Evolutionary conservation across 1,140 invertebrate genomes (phyloP).

Genomic region (Drosophila elegans): DNA sequence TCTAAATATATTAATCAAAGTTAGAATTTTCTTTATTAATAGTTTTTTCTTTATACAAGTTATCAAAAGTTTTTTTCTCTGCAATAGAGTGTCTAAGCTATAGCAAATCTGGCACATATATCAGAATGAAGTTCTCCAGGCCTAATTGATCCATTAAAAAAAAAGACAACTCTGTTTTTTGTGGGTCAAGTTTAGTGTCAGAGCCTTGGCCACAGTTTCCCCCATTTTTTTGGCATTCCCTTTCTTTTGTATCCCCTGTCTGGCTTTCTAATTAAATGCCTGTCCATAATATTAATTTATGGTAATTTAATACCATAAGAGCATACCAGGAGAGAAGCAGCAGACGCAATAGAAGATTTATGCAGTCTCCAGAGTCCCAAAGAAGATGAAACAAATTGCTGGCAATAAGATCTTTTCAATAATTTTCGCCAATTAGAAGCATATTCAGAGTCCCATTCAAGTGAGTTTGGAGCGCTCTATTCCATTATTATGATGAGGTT

Average conservation of each 20-base stretch:
- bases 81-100: background rate
- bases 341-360: conserved; percentile 41
- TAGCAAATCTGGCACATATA: background rate
- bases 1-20: too few relatives aligned
- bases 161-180: conserved; percentile 32
- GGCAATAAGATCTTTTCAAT: conserved; percentile 70
- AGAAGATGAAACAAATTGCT: conserved; percentile 58
- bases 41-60: too few relatives aligned
- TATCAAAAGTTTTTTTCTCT: background rate
- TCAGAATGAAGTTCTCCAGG: conserved; percentile 5
- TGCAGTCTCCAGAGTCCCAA: conserved; percentile 20
- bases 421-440: conserved; percentile 77
- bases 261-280: conserved; percentile 73
- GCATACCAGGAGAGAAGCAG: conserved; percentile 11
- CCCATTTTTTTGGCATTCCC: background rate
- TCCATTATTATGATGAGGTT: conserved; percentile 42
- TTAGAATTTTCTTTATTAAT: too few relatives aligned
- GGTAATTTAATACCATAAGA: conserved; percentile 75
- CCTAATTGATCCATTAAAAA: conserved; percentile 13
- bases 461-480: conserved; percentile 38
- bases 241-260: conserved; percentile 34
- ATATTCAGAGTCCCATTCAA: conserved; percentile 58
- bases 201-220: conserved; percentile 31
- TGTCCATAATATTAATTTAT: conserved; percentile 73
- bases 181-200: conserved; percentile 64